Conservation (phyloP, 2,797 vertebrate species). For the Pterois miles region DNA sequence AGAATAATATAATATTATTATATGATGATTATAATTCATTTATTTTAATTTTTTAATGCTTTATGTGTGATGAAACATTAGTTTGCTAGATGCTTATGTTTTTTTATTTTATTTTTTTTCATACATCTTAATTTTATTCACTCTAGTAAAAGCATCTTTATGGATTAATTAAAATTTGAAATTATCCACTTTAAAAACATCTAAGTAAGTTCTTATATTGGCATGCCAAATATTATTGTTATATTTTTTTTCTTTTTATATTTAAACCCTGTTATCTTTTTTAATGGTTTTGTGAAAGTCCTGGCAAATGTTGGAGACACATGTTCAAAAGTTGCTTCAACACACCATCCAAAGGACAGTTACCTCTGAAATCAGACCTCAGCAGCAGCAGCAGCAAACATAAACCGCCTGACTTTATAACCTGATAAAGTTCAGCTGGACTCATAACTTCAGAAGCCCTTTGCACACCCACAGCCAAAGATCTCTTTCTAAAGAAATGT, state of each 20-base stretch:
- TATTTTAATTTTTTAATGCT: not conserved
- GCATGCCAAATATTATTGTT: not conserved
- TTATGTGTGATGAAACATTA: too few species aligned
- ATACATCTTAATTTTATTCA: not conserved
- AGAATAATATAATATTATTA: not conserved
- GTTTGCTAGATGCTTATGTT: too few species aligned
- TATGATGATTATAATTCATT: too few species aligned
- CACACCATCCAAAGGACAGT: constrained; percentile 33
- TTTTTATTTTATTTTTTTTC: not conserved
- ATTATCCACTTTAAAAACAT: not conserved
- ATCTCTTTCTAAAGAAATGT: not conserved
- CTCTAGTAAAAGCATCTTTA: not conserved
- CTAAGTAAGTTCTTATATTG: not conserved
- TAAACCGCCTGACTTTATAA: constrained; percentile 35
- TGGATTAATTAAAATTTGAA: not conserved
- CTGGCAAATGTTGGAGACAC: constrained; percentile 10
- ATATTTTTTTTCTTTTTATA: not conserved
- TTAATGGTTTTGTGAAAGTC: not conserved
- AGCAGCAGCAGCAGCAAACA: constrained; percentile 36
- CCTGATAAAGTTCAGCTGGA: constrained; percentile 9
- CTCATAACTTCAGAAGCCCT: constrained; percentile 8
- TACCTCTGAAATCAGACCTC: constrained; percentile 51
- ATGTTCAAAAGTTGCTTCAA: constrained; percentile 24
- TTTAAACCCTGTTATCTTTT: not conserved
- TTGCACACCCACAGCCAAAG: not conserved